Evolutionary conservation across 1,140 invertebrate genomes (phyloP).

Genomic region (Tetramorium simillimum): DNA sequence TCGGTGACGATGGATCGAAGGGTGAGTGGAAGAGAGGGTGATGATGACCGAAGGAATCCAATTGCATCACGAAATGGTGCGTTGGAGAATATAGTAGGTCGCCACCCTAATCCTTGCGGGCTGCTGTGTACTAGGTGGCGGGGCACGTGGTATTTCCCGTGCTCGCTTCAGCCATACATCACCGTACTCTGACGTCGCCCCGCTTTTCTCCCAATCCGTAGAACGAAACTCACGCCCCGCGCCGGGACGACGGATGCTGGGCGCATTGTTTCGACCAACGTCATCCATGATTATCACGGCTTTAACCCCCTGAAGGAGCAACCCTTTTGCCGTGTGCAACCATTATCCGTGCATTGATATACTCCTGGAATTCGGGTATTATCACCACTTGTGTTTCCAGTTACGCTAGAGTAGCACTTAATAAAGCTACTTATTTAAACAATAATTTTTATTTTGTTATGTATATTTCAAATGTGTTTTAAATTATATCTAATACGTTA

Average conservation of each 20-base stretch:
- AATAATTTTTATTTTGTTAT: not conserved
- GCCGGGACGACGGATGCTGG: constrained; percentile 54
- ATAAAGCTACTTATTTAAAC: not conserved
- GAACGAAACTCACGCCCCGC: constrained; percentile 66
- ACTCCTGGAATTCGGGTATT: not conserved
- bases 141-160: constrained; percentile 78
- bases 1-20: constrained; percentile 10
- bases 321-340: constrained; percentile 47
- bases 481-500: not conserved
- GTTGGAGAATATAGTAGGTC: constrained; percentile 67
- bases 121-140: constrained; percentile 55
- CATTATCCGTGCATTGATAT: constrained; percentile 44
- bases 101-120: constrained; percentile 73
- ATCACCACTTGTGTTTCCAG: not conserved
- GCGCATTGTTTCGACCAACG: constrained; percentile 79
- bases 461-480: not conserved
- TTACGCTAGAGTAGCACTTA: not conserved
- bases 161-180: constrained; percentile 75
- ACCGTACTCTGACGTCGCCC: constrained; percentile 76
- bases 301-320: constrained; percentile 35
- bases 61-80: constrained; percentile 52
- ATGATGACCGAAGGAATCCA: constrained; percentile 49
- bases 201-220: constrained; percentile 44
- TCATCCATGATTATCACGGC: constrained; percentile 77
- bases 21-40: constrained; percentile 27